Conservation (phyloP, 2,113 vertebrate genomes). For the Neotragus moschatus region DNA sequence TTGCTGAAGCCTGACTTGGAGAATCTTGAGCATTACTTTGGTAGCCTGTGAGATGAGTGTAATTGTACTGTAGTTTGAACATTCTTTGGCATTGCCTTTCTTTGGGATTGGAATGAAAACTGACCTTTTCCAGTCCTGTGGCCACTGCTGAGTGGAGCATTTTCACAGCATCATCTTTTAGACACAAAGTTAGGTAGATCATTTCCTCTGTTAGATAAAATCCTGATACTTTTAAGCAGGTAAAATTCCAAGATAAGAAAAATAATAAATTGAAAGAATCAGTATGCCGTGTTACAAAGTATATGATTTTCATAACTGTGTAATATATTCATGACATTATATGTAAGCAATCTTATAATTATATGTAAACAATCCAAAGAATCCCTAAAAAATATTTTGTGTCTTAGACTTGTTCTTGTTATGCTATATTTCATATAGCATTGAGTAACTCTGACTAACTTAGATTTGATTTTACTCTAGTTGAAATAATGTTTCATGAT, state of each 20-base stretch:
- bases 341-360: neutral
- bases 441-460: neutral
- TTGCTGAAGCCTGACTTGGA: neutral
- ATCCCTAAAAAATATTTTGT: neutral
- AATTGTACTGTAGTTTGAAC: neutral
- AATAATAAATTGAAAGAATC: neutral
- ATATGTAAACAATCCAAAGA: neutral
- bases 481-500: slow-evolving; percentile 1
- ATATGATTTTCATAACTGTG: neutral
- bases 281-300: neutral
- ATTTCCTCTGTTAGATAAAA: no score
- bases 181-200: no score
- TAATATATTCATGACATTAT: neutral
- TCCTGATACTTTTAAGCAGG: neutral
- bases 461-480: neutral
- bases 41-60: neutral
- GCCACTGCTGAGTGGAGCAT: neutral
- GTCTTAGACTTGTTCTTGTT: neutral
- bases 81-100: neutral
- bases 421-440: neutral
- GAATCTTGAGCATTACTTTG: neutral
- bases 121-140: neutral
- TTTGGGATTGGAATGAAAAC: neutral
- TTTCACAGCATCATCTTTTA: no score
- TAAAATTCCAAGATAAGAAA: neutral